phyloP scores from a whole-genome alignment of 2,888 invertebrate genomes.

The Thymelicus acteon region DNA sequence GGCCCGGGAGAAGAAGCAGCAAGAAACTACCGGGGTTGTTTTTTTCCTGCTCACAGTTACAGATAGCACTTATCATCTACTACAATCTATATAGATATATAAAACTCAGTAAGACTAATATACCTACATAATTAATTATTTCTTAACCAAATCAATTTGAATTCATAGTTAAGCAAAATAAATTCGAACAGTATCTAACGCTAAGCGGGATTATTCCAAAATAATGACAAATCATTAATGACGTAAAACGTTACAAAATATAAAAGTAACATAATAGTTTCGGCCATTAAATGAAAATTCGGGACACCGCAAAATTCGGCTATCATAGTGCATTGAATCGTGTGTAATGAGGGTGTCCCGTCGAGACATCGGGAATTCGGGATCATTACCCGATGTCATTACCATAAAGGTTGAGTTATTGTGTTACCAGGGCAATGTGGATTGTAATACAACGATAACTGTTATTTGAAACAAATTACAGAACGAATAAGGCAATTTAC shows the following conservation, averaged over 20 bases:
- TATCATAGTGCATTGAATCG: slow-evolving; percentile 69
- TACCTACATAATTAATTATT: too few relatives aligned
- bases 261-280: slow-evolving; percentile 56
- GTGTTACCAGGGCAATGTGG: slow-evolving; percentile 18
- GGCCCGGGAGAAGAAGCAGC: too few relatives aligned
- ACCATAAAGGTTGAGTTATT: slow-evolving; percentile 21
- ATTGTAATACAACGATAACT: slow-evolving; percentile 9
- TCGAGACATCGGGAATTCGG: slow-evolving; percentile 41
- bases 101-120: too few relatives aligned
- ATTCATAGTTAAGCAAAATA: too few relatives aligned
- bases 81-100: too few relatives aligned
- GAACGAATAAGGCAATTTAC: background rate
- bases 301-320: slow-evolving; percentile 76
- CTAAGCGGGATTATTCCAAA: slow-evolving; percentile 47
- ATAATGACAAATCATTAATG: slow-evolving; percentile 59
- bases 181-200: background rate
- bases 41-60: too few relatives aligned
- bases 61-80: too few relatives aligned
- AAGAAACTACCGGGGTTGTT: too few relatives aligned
- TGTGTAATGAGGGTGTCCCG: slow-evolving; percentile 28
- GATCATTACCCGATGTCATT: slow-evolving; percentile 37
- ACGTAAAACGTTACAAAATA: slow-evolving; percentile 58
- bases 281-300: slow-evolving; percentile 66
- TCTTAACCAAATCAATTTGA: too few relatives aligned
- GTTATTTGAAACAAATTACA: slow-evolving; percentile 7